Percentiles rank a stretch among this genome's conserved stretches.
Evolutionary conservation across 2,797 vertebrate genomes (phyloP).

Genomic region (Amphiprion clarkii): DNA sequence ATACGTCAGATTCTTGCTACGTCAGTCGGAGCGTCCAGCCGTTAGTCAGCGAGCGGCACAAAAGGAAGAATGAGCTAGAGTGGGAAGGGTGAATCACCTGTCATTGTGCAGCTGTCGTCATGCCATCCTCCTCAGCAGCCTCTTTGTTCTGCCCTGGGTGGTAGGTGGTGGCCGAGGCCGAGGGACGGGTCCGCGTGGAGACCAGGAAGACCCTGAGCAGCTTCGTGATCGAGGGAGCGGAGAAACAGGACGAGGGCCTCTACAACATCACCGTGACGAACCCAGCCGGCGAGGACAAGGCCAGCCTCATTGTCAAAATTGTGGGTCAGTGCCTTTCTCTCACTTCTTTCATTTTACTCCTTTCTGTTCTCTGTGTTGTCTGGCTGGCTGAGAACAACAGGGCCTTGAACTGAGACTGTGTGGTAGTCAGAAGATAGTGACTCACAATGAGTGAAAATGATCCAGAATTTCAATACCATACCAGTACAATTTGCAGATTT

Average conservation of each 20-base stretch:
- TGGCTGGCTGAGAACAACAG: neutral
- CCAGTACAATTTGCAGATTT: neutral
- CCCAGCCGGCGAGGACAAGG: constrained; percentile 89
- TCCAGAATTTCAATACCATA: neutral
- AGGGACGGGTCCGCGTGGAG: constrained; percentile 89
- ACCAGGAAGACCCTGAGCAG: constrained; percentile 84
- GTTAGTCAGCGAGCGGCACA: constrained; percentile 35
- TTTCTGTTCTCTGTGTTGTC: neutral
- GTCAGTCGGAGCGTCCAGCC: constrained; percentile 33
- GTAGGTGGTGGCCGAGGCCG: constrained; percentile 80
- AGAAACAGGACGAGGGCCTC: constrained; percentile 84
- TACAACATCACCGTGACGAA: constrained; percentile 91
- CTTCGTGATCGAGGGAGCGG: constrained; percentile 91
- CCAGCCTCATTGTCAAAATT: constrained; percentile 86
- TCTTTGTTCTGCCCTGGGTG: constrained; percentile 4
- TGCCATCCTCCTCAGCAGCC: neutral
- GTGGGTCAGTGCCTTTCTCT: constrained; percentile 85
- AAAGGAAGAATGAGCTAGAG: constrained; percentile 36
- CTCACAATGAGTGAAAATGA: neutral
- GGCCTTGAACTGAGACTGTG: neutral
- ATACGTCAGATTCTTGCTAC: constrained; percentile 23
- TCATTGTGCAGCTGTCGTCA: constrained; percentile 28
- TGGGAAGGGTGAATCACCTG: constrained; percentile 53
- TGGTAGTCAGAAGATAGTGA: neutral
- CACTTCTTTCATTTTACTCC: neutral